Evolutionary conservation across 2,888 invertebrate species (phyloP).

Genomic region (Zhengitettix transpicula): DNA sequence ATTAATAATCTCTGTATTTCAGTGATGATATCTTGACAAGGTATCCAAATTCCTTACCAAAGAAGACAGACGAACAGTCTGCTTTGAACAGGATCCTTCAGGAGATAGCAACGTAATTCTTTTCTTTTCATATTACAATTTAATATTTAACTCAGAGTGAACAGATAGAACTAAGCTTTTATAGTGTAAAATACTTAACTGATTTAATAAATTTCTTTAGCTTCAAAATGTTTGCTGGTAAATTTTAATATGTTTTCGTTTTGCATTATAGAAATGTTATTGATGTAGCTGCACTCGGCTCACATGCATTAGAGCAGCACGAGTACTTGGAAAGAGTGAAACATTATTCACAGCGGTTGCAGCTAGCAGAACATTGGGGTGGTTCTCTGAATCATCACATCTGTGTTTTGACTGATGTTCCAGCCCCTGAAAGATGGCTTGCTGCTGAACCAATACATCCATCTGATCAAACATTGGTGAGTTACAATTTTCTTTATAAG

Average conservation of each 20-base stretch:
- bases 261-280: slow-evolving; percentile 61
- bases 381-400: slow-evolving; percentile 20
- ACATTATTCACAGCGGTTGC: slow-evolving; percentile 39
- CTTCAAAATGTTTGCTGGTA: neutral
- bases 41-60: slow-evolving; percentile 44
- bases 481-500: neutral
- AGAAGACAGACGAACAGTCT: slow-evolving; percentile 80
- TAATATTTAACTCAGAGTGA: too few relatives aligned
- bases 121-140: slow-evolving; percentile 15
- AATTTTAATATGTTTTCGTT: slow-evolving; percentile 5
- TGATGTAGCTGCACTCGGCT: slow-evolving; percentile 81
- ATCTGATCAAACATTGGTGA: slow-evolving; percentile 3
- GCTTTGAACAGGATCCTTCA: slow-evolving; percentile 77
- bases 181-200: too few relatives aligned
- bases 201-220: too few relatives aligned
- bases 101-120: slow-evolving; percentile 79
- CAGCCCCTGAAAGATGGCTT: slow-evolving; percentile 53
- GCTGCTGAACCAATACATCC: slow-evolving; percentile 32
- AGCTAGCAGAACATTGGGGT: slow-evolving; percentile 10
- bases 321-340: slow-evolving; percentile 72
- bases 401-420: slow-evolving; percentile 52
- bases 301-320: slow-evolving; percentile 73
- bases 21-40: slow-evolving; percentile 49
- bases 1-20: slow-evolving; percentile 10
- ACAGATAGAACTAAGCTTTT: too few relatives aligned